Base-by-base conservation (phyloP, 2,113 vertebrate genomes). In the Hassar affinis region DNA sequence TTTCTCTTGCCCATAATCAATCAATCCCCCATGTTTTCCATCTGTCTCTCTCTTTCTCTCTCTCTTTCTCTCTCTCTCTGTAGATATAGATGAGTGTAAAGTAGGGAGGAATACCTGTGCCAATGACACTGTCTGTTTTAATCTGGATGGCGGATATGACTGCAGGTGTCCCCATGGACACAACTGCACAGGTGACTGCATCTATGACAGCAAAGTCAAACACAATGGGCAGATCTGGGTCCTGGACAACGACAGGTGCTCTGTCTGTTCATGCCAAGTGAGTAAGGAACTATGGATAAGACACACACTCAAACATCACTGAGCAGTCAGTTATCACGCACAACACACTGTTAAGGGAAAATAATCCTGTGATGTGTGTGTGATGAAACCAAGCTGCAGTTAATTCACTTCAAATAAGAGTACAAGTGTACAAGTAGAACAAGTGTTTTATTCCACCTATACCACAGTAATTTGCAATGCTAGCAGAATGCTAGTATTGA, bases 161-260 rank as follows among this genome's bases (percentile, higher is more conserved):
- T 96, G 95, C 45, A 94, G 96, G 12, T 96, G 95, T 90, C 95
- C 95, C 9, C 95, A 96, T 35, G 95, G 96, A n/a, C 95, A 94
- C 91, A 95, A 95, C 64, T 96, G 95, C 90, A 95, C 94, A 0
- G 95, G 95, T 61, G 96, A 97, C 86, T 97, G 96, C 78, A 88
- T 94, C 87, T 95, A 96, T 22, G 94, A 94, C 75, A 92, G 92
- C 9, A 96, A 92, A 90, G 88, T 96, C 87, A 96, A 96, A 66
- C 96, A 96, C 91, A 96, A 90, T 0, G 95, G 96, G 30, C 96
- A 97, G 89, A 96, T 96, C 72, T 97, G 96, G 96, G 95, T 96
- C 80, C 85, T 97, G 89, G 96, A 96, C 54, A 96, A 94, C 14
- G 96, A 97, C 91, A 90, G 94, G 25, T 97, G 96, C 89, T 96